These are phyloP conservation scores for Dendronephthya gigantea DNA, from an alignment of 64 coral and sea anemone genomes.

Conservation along the genomic window DNA sequence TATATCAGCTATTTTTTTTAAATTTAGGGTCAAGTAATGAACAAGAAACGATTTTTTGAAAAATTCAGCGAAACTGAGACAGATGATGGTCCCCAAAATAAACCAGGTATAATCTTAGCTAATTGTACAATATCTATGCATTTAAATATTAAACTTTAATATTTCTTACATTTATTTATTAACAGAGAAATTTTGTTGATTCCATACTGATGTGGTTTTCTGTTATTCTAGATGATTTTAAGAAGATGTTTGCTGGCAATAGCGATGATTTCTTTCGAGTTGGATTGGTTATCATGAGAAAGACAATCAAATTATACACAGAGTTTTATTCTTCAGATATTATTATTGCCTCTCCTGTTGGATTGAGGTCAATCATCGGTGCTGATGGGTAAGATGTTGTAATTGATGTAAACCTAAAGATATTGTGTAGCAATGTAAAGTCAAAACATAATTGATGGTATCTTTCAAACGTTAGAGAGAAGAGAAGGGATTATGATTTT, in stretches of 20 bases:
- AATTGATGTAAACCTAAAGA: not conserved
- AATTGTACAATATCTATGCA: too few species aligned
- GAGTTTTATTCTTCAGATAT: conserved; percentile 84
- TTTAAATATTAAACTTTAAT: too few species aligned
- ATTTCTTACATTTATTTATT: too few species aligned
- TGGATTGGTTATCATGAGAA: conserved; percentile 61
- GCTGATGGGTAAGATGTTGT: conserved; percentile 37
- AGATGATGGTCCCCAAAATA: conserved; percentile 17
- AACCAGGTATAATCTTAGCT: too few species aligned
- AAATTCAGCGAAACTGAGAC: conserved; percentile 48
- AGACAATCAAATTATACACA: conserved; percentile 55
- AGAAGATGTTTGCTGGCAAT: conserved; percentile 85
- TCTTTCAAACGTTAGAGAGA: conserved; percentile 41
- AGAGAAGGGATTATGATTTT: conserved; percentile 67
- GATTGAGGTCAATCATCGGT: conserved; percentile 72
- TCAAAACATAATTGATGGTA: too few species aligned
- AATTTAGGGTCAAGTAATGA: conserved; percentile 81
- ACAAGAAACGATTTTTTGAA: conserved; percentile 76
- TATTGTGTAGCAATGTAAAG: not conserved
- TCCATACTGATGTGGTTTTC: not conserved
- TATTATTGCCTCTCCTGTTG: conserved; percentile 74
- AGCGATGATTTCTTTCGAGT: conserved; percentile 91
- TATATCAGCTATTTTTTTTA: not conserved
- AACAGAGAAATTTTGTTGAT: not conserved
- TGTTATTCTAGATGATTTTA: conserved; percentile 41